These are phyloP conservation scores for Drosophila teissieri DNA, from an alignment of 1,140 invertebrate species.

Conservation along the genomic window DNA sequence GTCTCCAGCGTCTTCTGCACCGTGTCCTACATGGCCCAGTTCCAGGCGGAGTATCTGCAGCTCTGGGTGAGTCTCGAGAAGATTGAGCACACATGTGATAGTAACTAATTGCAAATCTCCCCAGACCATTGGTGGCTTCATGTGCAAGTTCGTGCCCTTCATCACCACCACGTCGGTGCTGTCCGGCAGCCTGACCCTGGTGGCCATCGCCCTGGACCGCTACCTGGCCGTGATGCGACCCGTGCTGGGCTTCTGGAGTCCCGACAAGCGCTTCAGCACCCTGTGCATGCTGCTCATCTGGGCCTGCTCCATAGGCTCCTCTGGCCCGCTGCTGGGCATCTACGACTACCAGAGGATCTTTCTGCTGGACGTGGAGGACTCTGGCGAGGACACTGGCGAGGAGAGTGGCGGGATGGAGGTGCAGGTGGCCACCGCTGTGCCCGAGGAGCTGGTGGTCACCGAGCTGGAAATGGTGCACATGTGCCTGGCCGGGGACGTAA, in stretches of 20 bases:
- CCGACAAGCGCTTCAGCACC: conserved; percentile 60
- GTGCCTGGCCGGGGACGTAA: conserved; percentile 57
- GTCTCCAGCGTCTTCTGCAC: conserved; percentile 70
- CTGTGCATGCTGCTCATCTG: conserved; percentile 76
- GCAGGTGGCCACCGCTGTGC: neutral
- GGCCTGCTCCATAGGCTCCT: conserved; percentile 75
- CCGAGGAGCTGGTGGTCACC: conserved; percentile 36
- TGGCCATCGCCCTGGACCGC: conserved; percentile 86
- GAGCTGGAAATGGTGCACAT: conserved; percentile 52
- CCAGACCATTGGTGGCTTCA: conserved; percentile 83
- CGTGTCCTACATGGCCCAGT: conserved; percentile 62
- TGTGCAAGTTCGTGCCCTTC: conserved; percentile 85
- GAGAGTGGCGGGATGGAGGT: neutral
- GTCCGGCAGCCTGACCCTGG: conserved; percentile 85
- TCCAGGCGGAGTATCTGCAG: conserved; percentile 59
- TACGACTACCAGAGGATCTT: conserved; percentile 51
- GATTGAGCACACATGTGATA: too few species aligned
- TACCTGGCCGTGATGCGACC: conserved; percentile 85
- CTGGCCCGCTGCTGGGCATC: conserved; percentile 57
- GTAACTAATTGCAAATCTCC: neutral
- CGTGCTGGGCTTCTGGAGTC: conserved; percentile 84
- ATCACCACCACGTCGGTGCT: conserved; percentile 85
- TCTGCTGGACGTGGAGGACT: conserved; percentile 24
- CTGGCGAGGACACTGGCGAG: neutral
- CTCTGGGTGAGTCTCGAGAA: conserved; percentile 64